Conservation (phyloP, 2,797 vertebrate genomes). For the Mergus octosetaceus region DNA sequence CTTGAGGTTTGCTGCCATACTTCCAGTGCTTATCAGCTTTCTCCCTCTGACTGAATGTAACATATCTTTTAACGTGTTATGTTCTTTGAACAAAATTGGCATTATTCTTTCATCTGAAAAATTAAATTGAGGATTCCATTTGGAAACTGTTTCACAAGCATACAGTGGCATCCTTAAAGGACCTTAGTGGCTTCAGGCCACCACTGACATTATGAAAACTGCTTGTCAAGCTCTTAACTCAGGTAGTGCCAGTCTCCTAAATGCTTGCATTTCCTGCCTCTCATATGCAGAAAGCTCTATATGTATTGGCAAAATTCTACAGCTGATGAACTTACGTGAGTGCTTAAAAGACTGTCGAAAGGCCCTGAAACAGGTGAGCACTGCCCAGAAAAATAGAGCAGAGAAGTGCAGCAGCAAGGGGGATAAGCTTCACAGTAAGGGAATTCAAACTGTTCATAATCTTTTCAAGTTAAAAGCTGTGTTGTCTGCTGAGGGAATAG, state of each 20-base stretch:
- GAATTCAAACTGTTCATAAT: not conserved
- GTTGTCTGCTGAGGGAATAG: rapidly evolving
- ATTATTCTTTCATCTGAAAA: not conserved
- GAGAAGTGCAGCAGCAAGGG: not conserved
- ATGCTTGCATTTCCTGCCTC: not conserved
- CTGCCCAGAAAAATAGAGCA: not conserved
- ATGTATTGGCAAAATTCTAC: not conserved
- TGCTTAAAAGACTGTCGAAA: not conserved
- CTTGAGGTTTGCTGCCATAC: not conserved
- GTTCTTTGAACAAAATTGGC: not conserved
- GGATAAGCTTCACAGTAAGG: not conserved
- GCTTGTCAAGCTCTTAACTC: not conserved
- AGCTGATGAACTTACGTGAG: not conserved
- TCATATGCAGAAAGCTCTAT: not conserved
- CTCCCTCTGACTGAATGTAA: not conserved
- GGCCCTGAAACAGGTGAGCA: not conserved
- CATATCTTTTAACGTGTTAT: not conserved
- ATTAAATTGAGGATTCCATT: not conserved
- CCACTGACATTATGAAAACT: not conserved
- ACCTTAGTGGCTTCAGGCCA: not conserved
- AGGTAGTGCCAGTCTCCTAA: not conserved
- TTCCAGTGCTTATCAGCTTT: not conserved
- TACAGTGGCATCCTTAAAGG: not conserved
- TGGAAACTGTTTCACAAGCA: not conserved
- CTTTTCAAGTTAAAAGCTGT: not conserved